phyloP scores from a whole-genome alignment of 2,113 vertebrate species.

The Pygoscelis adeliae region DNA sequence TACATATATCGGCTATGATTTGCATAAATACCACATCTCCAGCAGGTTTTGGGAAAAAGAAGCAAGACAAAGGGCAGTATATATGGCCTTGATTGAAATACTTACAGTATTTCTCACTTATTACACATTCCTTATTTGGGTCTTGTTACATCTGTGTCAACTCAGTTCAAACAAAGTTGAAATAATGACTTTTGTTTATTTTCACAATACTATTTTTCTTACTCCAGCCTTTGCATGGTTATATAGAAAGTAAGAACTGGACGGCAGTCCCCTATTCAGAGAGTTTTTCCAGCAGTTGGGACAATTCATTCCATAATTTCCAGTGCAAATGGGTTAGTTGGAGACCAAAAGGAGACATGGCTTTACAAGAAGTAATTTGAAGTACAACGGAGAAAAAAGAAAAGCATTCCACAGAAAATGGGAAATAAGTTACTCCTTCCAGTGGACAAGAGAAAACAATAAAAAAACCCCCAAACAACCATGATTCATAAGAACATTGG shows the following conservation, averaged over 20 bases:
- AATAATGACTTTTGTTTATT: not conserved
- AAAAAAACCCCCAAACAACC: not conserved
- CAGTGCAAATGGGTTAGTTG: not conserved
- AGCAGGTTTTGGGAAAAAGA: not conserved
- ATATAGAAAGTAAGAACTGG: not conserved
- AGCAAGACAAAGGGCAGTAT: not conserved
- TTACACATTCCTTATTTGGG: not conserved
- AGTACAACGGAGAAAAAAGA: not conserved
- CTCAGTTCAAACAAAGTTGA: not conserved
- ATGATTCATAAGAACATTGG: not conserved
- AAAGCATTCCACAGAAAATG: not conserved
- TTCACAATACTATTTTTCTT: not conserved
- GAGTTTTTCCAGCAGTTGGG: not conserved
- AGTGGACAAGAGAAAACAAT: not conserved
- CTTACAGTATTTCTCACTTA: not conserved
- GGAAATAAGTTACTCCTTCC: not conserved
- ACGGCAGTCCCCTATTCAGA: not conserved
- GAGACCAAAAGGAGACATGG: not conserved
- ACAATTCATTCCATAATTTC: not conserved
- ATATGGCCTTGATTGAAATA: not conserved
- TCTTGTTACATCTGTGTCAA: not conserved
- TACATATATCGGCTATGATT: not conserved
- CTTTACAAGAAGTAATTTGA: not conserved
- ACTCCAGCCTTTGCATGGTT: not conserved
- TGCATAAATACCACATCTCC: not conserved